Evolutionary conservation across 92 coral and sea anemone species (phyloP).

Genomic region (Pocillopora grandis): DNA sequence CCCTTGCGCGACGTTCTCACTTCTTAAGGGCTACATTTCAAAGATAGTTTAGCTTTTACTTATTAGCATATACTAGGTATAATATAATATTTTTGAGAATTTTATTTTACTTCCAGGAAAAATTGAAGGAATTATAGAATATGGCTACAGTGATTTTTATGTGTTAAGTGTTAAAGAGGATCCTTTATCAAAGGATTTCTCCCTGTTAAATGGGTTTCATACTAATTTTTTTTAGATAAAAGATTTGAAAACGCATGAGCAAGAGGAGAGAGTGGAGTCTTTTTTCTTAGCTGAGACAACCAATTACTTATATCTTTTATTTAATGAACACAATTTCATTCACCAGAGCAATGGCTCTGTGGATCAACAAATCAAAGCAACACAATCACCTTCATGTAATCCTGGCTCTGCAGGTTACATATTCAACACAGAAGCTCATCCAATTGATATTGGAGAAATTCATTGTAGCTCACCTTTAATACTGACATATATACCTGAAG

Average conservation of each 20-base stretch:
- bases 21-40: no score
- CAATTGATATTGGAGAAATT: conserved; percentile 91
- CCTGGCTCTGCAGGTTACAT: conserved; percentile 78
- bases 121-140: no score
- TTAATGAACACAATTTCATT: conserved; percentile 88
- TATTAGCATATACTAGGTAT: no score
- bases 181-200: no score
- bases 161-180: no score
- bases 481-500: conserved; percentile 63
- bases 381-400: conserved; percentile 63
- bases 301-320: conserved; percentile 88
- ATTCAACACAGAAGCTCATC: conserved; percentile 98
- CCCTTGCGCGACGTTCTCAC: no score
- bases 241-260: conserved; percentile 90
- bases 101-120: no score
- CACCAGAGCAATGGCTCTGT: conserved; percentile 88
- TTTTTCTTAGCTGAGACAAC: conserved; percentile 98
- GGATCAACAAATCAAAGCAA: conserved; percentile 47
- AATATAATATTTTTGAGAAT: no score
- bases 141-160: no score
- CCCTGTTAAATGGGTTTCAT: background rate
- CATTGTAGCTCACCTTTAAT: conserved; percentile 75
- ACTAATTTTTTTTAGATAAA: conserved; percentile 67
- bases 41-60: no score
- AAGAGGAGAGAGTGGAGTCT: conserved; percentile 96